Percentiles rank a stretch among this genome's conserved stretches.
Conservation (phyloP, 2,888 invertebrate species). For the Heliconius aoede region DNA sequence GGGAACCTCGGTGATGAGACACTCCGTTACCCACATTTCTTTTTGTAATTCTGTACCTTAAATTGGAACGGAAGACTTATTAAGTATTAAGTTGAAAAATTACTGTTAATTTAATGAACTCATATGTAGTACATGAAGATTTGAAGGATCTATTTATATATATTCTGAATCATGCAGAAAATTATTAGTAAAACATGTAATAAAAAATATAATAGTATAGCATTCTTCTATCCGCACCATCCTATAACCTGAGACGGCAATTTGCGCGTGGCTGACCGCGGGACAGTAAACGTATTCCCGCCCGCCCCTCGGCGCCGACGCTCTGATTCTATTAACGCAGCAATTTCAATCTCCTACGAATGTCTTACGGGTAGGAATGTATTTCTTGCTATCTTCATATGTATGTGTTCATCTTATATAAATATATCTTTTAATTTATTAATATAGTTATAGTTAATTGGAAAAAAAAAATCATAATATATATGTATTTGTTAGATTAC, state of each 20-base stretch:
- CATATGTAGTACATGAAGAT: no score
- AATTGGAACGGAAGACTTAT: no score
- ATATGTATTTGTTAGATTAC: no score
- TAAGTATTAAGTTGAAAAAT: no score
- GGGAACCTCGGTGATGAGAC: no score
- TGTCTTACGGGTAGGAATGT: constrained; percentile 55
- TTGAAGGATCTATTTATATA: no score
- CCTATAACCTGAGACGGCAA: constrained; percentile 17
- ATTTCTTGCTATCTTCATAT: constrained; percentile 42
- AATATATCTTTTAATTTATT: not conserved
- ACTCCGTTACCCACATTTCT: no score
- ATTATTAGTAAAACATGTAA: no score
- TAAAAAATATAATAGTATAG: not conserved
- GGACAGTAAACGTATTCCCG: constrained; percentile 58
- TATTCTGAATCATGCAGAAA: no score
- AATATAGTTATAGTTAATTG: not conserved
- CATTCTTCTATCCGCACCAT: constrained; percentile 11
- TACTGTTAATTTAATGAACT: no score
- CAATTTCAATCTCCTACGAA: constrained; percentile 63
- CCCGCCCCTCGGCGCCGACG: constrained; percentile 48
- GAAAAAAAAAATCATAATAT: not conserved
- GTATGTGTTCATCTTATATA: constrained; percentile 1
- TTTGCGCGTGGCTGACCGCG: constrained; percentile 60
- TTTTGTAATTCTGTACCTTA: no score
- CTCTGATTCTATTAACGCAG: constrained; percentile 67